These are phyloP conservation scores for Plemyria rubiginata DNA, from an alignment of 2,888 invertebrate genomes.

Conservation along the genomic window DNA sequence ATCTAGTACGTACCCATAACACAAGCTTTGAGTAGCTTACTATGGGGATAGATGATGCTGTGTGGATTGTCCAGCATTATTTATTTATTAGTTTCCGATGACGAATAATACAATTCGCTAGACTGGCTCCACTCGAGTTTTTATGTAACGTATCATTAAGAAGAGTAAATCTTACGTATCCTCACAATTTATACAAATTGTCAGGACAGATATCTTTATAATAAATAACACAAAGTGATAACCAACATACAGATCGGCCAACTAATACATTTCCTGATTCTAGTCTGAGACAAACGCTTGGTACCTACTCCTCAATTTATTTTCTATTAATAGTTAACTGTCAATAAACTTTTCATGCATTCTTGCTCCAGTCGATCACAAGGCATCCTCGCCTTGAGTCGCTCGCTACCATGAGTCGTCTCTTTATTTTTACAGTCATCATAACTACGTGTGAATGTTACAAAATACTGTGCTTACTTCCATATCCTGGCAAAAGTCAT, in stretches of 20 bases:
- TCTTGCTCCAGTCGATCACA: conserved; percentile 20
- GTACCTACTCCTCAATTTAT: neutral
- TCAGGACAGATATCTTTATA: too few relatives aligned
- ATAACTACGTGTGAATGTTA: conserved; percentile 44
- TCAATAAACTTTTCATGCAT: conserved; percentile 1
- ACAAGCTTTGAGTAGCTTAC: too few relatives aligned
- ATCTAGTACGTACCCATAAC: too few relatives aligned
- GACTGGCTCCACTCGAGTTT: too few relatives aligned
- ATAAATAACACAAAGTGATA: neutral
- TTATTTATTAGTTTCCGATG: neutral
- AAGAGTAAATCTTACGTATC: too few relatives aligned
- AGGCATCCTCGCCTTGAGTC: conserved; percentile 27
- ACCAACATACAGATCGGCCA: neutral
- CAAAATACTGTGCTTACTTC: conserved; percentile 69
- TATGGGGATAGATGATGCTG: too few relatives aligned
- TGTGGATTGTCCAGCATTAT: too few relatives aligned
- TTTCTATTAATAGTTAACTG: conserved; percentile 33
- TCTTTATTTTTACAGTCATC: conserved; percentile 38
- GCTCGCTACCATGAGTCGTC: conserved; percentile 35
- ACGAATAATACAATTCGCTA: neutral
- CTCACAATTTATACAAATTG: too few relatives aligned
- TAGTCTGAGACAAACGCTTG: neutral
- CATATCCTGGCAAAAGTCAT: conserved; percentile 79
- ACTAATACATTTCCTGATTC: conserved; percentile 5
- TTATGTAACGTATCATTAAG: too few relatives aligned